Percentiles rank a stretch among this genome's conserved stretches.
Conservation (phyloP, 2,888 invertebrate species). For the Pheosia tremula region DNA sequence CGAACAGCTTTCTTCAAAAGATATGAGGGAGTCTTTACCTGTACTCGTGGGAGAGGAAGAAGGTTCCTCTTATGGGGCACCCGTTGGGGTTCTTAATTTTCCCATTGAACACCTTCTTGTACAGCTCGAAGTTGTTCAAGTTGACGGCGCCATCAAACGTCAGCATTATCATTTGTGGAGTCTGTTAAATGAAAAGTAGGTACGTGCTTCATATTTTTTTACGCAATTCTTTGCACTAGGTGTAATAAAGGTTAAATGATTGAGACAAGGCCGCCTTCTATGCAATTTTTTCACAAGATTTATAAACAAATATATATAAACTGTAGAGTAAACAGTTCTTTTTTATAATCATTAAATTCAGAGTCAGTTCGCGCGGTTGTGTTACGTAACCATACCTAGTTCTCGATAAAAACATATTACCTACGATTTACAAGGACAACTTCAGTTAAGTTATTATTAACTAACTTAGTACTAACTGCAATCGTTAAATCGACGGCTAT, state of each 20-base stretch:
- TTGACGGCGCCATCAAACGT: conserved; percentile 98
- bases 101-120: conserved; percentile 92
- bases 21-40: conserved; percentile 71
- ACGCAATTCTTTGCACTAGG: conserved; percentile 8
- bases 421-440: neutral
- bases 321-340: neutral
- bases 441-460: neutral
- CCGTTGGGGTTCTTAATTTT: conserved; percentile 95
- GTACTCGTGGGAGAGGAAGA: conserved; percentile 96
- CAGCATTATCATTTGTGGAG: conserved; percentile 96
- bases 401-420: neutral
- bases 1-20: conserved; percentile 1
- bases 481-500: too few relatives aligned
- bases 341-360: neutral
- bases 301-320: neutral
- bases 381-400: neutral
- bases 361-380: neutral
- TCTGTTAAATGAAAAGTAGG: conserved; percentile 76
- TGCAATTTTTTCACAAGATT: conserved; percentile 12
- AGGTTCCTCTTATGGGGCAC: conserved; percentile 94
- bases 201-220: neutral
- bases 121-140: conserved; percentile 94
- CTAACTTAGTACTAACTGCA: neutral
- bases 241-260: conserved; percentile 3
- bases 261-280: conserved; percentile 11